Base-by-base conservation (phyloP, 1,140 invertebrate genomes). In the Drosophila jambulina region DNA sequence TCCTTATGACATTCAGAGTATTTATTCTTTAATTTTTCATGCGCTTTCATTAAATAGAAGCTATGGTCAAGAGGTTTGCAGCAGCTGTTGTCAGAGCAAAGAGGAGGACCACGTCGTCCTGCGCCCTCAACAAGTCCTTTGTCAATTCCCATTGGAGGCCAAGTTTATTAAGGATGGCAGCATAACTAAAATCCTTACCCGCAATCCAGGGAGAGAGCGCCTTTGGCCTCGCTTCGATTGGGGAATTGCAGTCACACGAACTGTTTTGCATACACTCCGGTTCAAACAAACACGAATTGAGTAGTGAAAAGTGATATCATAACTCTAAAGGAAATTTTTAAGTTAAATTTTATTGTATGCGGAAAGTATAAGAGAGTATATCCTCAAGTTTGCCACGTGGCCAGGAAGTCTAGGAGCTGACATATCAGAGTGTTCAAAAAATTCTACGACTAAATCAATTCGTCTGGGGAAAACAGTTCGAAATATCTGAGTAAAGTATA, bases 21-120 rank as follows among this genome's bases (percentile, higher is more conserved):
- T 58, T n/a, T 75, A 75, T 56, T 58, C 32, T 38, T 75, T 53
- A 65, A 75, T 76, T 76, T 76, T 75, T 59, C 54, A 75, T 77
- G 36, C 15, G 27, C 42, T 46, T 51, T 77, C 48, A 77, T 77
- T 77, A 76, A 76, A 77, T 67, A 67, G 36, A 21, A 29, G 21
- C 23, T 34, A 54, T 53, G 49, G 49, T 34, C 49, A 53, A 53
- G 29, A 53, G 27, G 49, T 51, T 59, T 43, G 60, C 72, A 67
- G 42, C 71, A 75, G 74, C 61, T 76, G 74, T 53, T 75, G 70
- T 17, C 43, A 36, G 42, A 25, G 36, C 32, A 32, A 9, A 19
- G n/a, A 51, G 25, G 49, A 29, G 45, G 58, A 48, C n/a, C 25
- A 27, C 15, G 10, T 48, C 9, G 29, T 34, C 53, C 25, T 32